Conservation (phyloP, 2,113 vertebrate species). For the Xyliphius kryptos region DNA sequence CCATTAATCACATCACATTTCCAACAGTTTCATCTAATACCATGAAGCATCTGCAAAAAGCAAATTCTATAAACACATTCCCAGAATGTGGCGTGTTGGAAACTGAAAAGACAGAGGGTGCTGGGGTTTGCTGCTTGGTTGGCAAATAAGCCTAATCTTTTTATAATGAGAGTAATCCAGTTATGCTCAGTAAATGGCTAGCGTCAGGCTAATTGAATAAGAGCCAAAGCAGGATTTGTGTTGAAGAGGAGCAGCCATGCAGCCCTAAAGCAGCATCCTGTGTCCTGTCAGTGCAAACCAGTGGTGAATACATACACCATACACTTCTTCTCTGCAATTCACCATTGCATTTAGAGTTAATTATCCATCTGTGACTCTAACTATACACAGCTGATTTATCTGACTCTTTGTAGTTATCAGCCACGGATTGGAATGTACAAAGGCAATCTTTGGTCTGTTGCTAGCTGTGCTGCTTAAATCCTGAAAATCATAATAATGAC, state of each 20-base stretch:
- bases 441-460: no score
- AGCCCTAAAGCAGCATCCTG: slow-evolving; percentile 25
- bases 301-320: no score
- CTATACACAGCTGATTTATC: no score
- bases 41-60: slow-evolving; percentile 25
- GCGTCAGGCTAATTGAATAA: slow-evolving; percentile 87
- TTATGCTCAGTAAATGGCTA: slow-evolving; percentile 79
- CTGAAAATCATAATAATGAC: no score
- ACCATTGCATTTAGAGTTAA: no score
- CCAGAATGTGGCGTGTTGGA: slow-evolving; percentile 30
- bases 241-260: slow-evolving; percentile 19
- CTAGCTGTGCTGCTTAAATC: no score
- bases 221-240: slow-evolving; percentile 44
- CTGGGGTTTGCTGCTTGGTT: slow-evolving; percentile 50
- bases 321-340: no score
- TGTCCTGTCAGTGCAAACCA: slow-evolving; percentile 25
- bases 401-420: no score
- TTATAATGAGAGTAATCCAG: slow-evolving; percentile 88
- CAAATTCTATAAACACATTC: slow-evolving; percentile 26
- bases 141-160: slow-evolving; percentile 81
- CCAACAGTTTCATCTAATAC: slow-evolving; percentile 22
- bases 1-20: no score
- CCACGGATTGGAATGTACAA: no score
- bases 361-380: no score
- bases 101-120: slow-evolving; percentile 18